Evolutionary conservation across 2,797 vertebrate genomes (phyloP), one percentile per base, ranked within the genome.

Genomic region (Falco berigora): DNA sequence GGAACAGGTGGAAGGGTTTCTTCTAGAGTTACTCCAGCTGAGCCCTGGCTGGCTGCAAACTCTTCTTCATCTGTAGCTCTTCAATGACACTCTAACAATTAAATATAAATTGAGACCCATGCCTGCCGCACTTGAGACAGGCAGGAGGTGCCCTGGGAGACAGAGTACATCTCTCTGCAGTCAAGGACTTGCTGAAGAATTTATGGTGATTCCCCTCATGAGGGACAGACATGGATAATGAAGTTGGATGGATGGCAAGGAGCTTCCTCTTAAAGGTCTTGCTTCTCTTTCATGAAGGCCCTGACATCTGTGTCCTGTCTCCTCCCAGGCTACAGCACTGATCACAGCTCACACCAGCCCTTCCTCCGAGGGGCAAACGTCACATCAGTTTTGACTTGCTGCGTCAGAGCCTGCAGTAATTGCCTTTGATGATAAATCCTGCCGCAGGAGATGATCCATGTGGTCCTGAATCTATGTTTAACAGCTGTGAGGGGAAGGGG

Each of bases 11-110:
- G 94, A 68, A 90, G 49, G 68, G 53, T 42, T 88, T 83, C 89
- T 91, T 95, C 94, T 97, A 86, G 75, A 55, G 82, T 96, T 97
- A 95, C 96, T 93, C 75, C 91, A 91, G 86, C 79, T 83, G 91
- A 93, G 81, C 94, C 89, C 84, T 4, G 21, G 28, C 91, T 94
- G 85, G 96, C 92, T 81, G 72, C 69, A 81, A 77, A 72, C 74
- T 8, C 82, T 71, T 53, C 81, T 91, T 67, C 50, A 74, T 92
- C 89, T 61, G 46, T 42, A 72, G 68, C 78, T 88, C 84, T 50
- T 84, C 6, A 4, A 36, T 58, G 79, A 52, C 89, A 81, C 32
- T 27, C 40, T 66, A 74, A 85, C 0, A 11, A 90, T 86, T 28
- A 86, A 89, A 82, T 68, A 92, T 42, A 95, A 96, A 72, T 32